These are phyloP conservation scores for Himalopsyche tibetana DNA, from an alignment of 2,888 invertebrate species.

Conservation along the genomic window DNA sequence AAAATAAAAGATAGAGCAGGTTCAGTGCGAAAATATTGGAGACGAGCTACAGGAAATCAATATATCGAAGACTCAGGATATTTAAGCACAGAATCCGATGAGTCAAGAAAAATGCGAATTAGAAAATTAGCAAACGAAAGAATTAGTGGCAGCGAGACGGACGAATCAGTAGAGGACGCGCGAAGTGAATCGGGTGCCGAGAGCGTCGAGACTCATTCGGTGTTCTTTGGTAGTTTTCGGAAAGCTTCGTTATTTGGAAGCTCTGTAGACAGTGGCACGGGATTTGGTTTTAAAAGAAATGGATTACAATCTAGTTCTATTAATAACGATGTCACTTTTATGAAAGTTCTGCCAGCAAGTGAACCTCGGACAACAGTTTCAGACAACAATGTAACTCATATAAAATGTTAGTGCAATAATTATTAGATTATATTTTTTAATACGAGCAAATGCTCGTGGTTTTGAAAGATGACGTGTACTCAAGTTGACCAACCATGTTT, in stretches of 20 bases:
- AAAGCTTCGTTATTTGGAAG: constrained; percentile 70
- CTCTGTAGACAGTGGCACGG: constrained; percentile 71
- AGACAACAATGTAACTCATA: constrained; percentile 47
- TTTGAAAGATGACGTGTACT: not conserved
- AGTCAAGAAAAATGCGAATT: constrained; percentile 77
- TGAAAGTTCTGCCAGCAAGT: constrained; percentile 23
- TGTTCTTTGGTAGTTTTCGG: constrained; percentile 86
- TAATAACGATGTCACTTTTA: constrained; percentile 27
- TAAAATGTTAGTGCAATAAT: constrained; percentile 57
- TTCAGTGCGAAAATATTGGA: constrained; percentile 68
- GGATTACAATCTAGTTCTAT: not conserved
- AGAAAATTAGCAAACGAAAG: constrained; percentile 75
- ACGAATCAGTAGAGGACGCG: constrained; percentile 88
- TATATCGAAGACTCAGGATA: constrained; percentile 87
- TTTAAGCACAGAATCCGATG: constrained; percentile 87
- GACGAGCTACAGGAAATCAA: constrained; percentile 67
- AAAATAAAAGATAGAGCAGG: constrained; percentile 66
- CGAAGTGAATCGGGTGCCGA: constrained; percentile 92
- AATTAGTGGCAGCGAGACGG: constrained; percentile 83
- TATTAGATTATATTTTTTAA: constrained; percentile 50
- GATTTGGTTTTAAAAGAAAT: constrained; percentile 69
- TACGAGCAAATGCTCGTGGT: not conserved
- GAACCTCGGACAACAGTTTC: constrained; percentile 43
- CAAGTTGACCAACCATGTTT: not conserved
- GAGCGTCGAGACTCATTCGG: constrained; percentile 91